Evolutionary conservation across 2,113 vertebrate species (phyloP).

Genomic region (Oenanthe oenanthe): DNA sequence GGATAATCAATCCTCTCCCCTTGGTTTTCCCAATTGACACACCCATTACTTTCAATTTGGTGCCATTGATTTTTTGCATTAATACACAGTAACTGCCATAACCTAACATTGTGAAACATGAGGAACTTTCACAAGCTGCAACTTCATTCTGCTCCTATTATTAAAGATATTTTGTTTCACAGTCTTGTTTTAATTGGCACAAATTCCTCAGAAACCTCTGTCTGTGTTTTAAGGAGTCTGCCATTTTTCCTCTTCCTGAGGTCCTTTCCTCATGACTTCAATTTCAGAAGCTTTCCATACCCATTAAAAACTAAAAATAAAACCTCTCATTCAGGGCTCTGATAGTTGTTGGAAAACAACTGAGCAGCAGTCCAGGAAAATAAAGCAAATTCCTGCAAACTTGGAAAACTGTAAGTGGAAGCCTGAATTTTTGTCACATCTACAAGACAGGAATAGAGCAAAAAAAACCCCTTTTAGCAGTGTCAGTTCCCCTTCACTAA

Average conservation of each 20-base stretch:
- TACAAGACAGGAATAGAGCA: not conserved
- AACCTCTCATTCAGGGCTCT: not conserved
- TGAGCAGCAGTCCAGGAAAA: not conserved
- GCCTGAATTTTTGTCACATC: not conserved
- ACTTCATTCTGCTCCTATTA: slow-evolving; percentile 42
- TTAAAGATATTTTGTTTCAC: slow-evolving; percentile 61
- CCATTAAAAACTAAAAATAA: slow-evolving; percentile 40
- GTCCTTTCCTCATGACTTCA: not conserved
- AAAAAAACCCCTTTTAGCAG: not conserved
- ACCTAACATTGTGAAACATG: not conserved
- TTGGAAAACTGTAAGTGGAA: not conserved
- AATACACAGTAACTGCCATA: not conserved
- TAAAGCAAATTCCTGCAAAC: not conserved
- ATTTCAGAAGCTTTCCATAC: slow-evolving; percentile 43
- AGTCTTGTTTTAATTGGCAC: slow-evolving; percentile 46
- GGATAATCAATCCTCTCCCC: not conserved
- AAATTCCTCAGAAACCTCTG: slow-evolving; percentile 12
- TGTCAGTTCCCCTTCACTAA: not conserved
- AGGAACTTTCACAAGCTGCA: slow-evolving; percentile 26
- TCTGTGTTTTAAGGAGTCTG: slow-evolving; percentile 29
- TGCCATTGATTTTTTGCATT: not conserved
- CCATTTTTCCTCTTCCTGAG: slow-evolving; percentile 48
- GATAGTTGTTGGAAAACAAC: not conserved
- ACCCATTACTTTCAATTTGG: not conserved
- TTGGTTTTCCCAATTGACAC: not conserved